phyloP scores from a whole-genome alignment of 2,797 vertebrate species.

The Halcyon leucocephala region DNA sequence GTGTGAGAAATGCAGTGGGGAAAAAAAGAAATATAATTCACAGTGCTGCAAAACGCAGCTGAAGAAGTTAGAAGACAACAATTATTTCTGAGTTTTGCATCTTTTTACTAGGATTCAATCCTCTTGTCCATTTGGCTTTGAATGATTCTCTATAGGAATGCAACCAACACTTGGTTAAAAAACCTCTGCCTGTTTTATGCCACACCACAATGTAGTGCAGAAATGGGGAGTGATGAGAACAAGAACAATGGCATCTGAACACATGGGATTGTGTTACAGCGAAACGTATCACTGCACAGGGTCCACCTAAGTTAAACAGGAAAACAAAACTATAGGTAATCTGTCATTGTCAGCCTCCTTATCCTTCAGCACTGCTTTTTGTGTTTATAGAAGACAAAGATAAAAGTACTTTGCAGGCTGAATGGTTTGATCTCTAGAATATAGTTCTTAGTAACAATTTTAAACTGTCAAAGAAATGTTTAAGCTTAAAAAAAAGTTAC shows the following conservation, averaged over 20 bases:
- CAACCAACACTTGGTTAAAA: background rate
- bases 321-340: slow-evolving; percentile 61
- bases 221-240: background rate
- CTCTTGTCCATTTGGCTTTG: background rate
- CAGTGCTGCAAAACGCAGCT: background rate
- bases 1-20: slow-evolving; percentile 11
- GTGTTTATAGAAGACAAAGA: slow-evolving; percentile 54
- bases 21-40: background rate
- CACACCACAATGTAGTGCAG: background rate
- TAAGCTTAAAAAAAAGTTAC: background rate
- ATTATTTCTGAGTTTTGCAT: background rate
- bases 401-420: slow-evolving; percentile 42
- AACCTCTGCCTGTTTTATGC: background rate
- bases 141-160: background rate
- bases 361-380: slow-evolving; percentile 2
- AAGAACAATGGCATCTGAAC: background rate
- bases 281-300: background rate
- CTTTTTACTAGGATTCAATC: background rate
- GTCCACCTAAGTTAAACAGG: slow-evolving; percentile 54
- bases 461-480: slow-evolving; percentile 12
- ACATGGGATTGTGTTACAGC: slow-evolving; percentile 32
- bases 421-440: slow-evolving; percentile 3
- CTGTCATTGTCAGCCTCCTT: slow-evolving; percentile 65
- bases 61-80: background rate
- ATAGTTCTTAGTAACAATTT: background rate